phyloP scores from a whole-genome alignment of 2,888 invertebrate species.

The Dynastes grantii region DNA sequence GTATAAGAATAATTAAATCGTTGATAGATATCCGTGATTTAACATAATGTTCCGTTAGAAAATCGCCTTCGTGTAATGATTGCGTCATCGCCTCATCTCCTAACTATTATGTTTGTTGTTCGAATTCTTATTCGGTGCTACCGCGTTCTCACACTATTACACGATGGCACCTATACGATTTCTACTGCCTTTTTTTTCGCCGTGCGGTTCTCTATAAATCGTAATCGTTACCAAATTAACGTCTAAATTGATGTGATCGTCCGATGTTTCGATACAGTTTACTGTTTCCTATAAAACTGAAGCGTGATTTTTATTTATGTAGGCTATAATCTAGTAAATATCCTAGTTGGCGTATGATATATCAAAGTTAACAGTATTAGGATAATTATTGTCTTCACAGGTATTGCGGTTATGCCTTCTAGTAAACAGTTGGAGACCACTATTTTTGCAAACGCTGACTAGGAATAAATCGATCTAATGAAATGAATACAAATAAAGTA shows the following conservation, averaged over 20 bases:
- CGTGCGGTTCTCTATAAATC: constrained; percentile 7
- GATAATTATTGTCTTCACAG: no score
- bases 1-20: constrained; percentile 31
- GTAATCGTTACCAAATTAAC: constrained; percentile 41
- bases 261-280: constrained; percentile 13
- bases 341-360: background rate
- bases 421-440: no score
- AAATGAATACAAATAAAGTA: no score
- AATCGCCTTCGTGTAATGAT: constrained; percentile 33
- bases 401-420: no score
- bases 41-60: constrained; percentile 37
- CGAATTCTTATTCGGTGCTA: constrained; percentile 29
- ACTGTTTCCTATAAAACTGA: constrained; percentile 33
- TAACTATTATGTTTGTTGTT: constrained; percentile 10
- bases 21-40: constrained; percentile 40
- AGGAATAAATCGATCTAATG: no score
- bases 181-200: constrained; percentile 24
- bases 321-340: background rate
- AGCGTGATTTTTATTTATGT: background rate
- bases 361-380: background rate
- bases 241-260: constrained; percentile 31
- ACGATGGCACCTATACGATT: constrained; percentile 16
- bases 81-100: constrained; percentile 22
- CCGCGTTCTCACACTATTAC: constrained; percentile 38
- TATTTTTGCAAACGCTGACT: background rate